Percentiles rank a stretch among this genome's conserved stretches.
phyloP scores from a whole-genome alignment of 2,888 invertebrate species.

The Keiferia lycopersicella region DNA sequence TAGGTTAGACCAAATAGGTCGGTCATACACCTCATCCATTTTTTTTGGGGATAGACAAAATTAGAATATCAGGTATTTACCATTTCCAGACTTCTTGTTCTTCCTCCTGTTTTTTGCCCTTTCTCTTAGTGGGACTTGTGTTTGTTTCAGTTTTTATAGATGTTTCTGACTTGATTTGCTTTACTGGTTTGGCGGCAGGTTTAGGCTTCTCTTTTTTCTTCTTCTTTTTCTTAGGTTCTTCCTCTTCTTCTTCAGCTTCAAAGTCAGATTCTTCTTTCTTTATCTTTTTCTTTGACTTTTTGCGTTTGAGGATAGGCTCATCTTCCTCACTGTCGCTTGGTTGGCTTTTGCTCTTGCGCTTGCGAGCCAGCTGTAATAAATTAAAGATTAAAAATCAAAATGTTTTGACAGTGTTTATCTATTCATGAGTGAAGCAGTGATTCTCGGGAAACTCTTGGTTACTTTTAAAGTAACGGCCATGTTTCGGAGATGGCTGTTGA shows the following conservation, averaged over 20 bases:
- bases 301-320: conserved; percentile 85
- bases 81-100: conserved; percentile 95
- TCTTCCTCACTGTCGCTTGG: conserved; percentile 86
- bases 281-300: conserved; percentile 83
- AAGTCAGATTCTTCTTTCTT: conserved; percentile 82
- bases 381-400: neutral
- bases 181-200: neutral
- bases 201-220: conserved; percentile 42
- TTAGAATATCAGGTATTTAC: conserved; percentile 67
- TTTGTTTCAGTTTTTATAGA: conserved; percentile 56
- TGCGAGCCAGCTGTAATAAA: conserved; percentile 48
- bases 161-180: conserved; percentile 52
- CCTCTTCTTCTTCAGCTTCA: conserved; percentile 67
- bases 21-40: too few relatives aligned
- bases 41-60: too few relatives aligned
- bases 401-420: neutral
- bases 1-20: neutral
- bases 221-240: conserved; percentile 81
- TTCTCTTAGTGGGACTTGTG: conserved; percentile 83
- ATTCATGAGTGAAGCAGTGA: neutral
- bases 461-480: too few relatives aligned
- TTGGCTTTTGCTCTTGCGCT: conserved; percentile 57
- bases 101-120: conserved; percentile 89
- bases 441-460: too few relatives aligned
- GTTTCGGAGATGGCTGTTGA: too few relatives aligned